phyloP scores from a whole-genome alignment of 2,888 invertebrate genomes.

The Apamea anceps region DNA sequence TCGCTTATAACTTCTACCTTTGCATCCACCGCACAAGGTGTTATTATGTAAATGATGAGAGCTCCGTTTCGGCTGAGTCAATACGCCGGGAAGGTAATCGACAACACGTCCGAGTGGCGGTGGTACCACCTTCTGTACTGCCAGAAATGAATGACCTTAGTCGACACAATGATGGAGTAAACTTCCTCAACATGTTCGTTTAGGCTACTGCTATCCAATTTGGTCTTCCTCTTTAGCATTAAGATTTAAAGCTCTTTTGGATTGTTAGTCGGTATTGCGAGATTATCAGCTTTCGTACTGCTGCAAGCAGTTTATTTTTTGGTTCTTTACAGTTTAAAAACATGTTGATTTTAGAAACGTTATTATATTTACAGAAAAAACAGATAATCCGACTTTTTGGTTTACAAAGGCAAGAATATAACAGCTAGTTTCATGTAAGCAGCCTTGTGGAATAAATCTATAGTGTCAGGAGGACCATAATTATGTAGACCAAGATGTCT shows the following conservation, averaged over 20 bases:
- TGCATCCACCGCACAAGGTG: conserved; percentile 80
- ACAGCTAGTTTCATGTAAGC: background rate
- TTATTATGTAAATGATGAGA: conserved; percentile 90
- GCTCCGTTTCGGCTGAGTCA: conserved; percentile 89
- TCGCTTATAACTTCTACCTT: conserved; percentile 66
- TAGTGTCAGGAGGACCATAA: background rate
- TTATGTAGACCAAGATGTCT: background rate
- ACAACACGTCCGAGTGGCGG: conserved; percentile 82
- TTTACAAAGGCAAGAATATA: background rate
- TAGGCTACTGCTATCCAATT: background rate
- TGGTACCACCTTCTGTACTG: conserved; percentile 72
- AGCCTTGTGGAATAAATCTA: background rate
- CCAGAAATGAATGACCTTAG: conserved; percentile 75
- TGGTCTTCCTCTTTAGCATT: background rate
- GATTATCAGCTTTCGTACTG: background rate
- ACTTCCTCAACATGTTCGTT: conserved; percentile 29
- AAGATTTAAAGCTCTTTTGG: background rate
- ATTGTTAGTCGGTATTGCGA: background rate
- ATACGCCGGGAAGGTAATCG: conserved; percentile 86
- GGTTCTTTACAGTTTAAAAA: background rate
- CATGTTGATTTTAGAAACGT: background rate
- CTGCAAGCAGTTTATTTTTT: too few relatives aligned
- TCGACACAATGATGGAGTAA: conserved; percentile 59
- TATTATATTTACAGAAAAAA: background rate
- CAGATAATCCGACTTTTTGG: background rate